Evolutionary conservation across 2,888 invertebrate genomes (phyloP).

Genomic region (Diarsia brunnea): DNA sequence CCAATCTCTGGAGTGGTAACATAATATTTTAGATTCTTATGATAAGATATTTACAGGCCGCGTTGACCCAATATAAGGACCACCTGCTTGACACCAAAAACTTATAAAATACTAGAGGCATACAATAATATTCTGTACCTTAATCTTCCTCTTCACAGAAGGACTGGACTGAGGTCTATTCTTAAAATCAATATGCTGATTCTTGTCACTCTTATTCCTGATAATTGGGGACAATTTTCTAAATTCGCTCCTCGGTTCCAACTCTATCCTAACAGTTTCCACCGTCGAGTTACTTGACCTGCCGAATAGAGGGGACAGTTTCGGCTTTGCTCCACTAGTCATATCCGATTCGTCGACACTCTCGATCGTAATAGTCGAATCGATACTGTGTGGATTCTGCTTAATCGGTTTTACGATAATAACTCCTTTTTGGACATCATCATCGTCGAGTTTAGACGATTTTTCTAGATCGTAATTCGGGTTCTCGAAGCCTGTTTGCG

Average conservation of each 20-base stretch:
- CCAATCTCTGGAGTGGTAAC: not conserved
- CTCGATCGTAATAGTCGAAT: conserved; percentile 86
- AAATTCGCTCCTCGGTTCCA: conserved; percentile 85
- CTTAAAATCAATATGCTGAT: conserved; percentile 83
- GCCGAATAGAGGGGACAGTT: conserved; percentile 86
- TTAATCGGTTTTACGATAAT: conserved; percentile 85
- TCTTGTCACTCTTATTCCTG: conserved; percentile 75
- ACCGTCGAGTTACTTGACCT: conserved; percentile 76
- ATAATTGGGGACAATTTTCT: conserved; percentile 87
- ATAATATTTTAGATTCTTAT: not conserved
- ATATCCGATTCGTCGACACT: conserved; percentile 81
- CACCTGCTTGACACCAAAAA: not conserved
- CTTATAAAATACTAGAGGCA: not conserved
- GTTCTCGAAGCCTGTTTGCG: conserved; percentile 88
- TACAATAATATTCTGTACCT: conserved; percentile 69
- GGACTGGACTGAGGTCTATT: conserved; percentile 87
- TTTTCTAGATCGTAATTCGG: conserved; percentile 82
- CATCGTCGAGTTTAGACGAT: conserved; percentile 65
- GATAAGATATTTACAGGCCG: not conserved
- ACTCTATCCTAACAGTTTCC: conserved; percentile 81
- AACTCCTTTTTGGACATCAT: conserved; percentile 74
- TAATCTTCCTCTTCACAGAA: conserved; percentile 76
- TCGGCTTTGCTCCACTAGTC: conserved; percentile 79
- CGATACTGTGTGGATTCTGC: conserved; percentile 77
- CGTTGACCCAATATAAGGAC: not conserved